Conservation (phyloP, 1,140 invertebrate species). For the Ostrea edulis region DNA sequence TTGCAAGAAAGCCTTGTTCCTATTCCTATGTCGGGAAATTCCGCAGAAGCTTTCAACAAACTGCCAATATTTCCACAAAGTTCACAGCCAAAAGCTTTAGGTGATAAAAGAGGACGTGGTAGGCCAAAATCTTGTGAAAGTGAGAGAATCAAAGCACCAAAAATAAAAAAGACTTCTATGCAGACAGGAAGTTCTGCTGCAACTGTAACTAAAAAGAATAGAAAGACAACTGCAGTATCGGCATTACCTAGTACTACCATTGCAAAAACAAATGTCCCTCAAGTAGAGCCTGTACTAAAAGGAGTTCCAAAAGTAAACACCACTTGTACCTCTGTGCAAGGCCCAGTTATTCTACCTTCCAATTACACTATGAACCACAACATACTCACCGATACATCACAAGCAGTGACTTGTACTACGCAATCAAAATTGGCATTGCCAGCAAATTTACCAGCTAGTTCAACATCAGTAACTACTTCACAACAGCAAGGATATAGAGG, state of each 20-base stretch:
- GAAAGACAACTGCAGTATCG: background rate
- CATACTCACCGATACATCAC: background rate
- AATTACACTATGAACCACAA: background rate
- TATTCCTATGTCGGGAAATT: slow-evolving; percentile 16
- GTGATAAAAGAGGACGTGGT: background rate
- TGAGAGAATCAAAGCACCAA: background rate
- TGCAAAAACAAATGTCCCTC: background rate
- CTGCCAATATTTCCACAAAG: slow-evolving; percentile 28
- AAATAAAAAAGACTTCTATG: background rate
- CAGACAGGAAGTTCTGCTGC: background rate
- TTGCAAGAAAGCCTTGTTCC: slow-evolving; percentile 11
- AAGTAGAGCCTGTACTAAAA: background rate
- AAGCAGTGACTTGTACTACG: background rate
- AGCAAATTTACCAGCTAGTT: background rate
- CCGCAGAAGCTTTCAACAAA: slow-evolving; percentile 8
- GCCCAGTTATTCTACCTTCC: background rate
- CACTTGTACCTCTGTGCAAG: background rate
- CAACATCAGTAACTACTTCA: background rate
- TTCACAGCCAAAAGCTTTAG: background rate
- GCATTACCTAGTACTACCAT: background rate
- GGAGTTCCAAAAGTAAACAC: background rate
- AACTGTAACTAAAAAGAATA: background rate
- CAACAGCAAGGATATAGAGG: background rate
- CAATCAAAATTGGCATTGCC: background rate
- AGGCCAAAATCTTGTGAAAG: background rate